Conservation (phyloP, 2,797 vertebrate genomes). For the Acridotheres tristis region DNA sequence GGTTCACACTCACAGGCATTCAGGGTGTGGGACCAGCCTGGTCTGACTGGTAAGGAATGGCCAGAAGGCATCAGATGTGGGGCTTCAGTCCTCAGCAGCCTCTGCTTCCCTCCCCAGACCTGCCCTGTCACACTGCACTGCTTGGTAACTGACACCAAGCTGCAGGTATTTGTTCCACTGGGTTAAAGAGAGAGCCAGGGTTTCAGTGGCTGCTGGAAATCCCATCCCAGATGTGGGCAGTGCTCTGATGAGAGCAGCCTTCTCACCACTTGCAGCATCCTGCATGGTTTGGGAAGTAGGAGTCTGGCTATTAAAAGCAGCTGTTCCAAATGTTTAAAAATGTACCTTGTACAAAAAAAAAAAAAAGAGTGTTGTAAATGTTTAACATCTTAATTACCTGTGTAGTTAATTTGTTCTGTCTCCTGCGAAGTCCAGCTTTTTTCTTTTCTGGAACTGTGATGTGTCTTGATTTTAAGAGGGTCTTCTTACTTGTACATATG, state of each 20-base stretch:
- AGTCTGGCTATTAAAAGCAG: neutral
- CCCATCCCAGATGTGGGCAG: neutral
- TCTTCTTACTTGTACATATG: neutral
- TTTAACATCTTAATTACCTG: neutral
- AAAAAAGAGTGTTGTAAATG: neutral
- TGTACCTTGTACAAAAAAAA: neutral
- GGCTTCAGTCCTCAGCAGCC: neutral
- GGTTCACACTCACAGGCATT: accelerated
- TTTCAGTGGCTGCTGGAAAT: neutral
- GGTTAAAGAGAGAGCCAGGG: neutral
- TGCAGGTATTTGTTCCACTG: neutral
- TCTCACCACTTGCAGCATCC: neutral
- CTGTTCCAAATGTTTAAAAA: neutral
- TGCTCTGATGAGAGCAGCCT: neutral
- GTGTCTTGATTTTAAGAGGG: neutral
- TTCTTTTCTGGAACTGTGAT: neutral
- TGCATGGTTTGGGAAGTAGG: neutral
- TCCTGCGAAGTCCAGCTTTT: neutral
- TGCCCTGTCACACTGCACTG: neutral
- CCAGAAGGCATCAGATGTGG: neutral
- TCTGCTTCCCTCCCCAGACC: neutral
- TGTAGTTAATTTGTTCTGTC: neutral
- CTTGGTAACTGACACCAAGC: neutral
- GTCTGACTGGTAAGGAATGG: accelerated
- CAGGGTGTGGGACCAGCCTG: neutral